A percentile compares a stretch with the other conserved stretches of the same genome.
Evolutionary conservation across 2,888 invertebrate species (phyloP).

Genomic region (Nasonia oneida): DNA sequence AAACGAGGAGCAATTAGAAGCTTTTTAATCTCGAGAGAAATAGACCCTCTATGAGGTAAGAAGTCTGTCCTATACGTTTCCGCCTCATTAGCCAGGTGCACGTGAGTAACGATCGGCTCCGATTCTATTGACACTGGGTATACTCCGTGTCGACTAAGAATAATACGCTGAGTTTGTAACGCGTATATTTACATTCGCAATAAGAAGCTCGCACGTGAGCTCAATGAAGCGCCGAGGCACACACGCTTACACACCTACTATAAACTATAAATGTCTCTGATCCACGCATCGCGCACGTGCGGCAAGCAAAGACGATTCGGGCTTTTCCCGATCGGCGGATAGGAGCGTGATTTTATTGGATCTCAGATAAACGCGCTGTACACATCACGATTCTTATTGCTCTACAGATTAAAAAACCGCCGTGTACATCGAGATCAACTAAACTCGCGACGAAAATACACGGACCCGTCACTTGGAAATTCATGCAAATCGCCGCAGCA

Average conservation of each 20-base stretch:
- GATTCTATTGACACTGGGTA: too few relatives aligned
- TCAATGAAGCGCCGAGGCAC: background rate
- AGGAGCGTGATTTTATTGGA: too few relatives aligned
- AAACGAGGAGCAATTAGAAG: background rate
- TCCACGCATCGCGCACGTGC: background rate
- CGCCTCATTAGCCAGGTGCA: background rate
- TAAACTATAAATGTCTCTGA: background rate
- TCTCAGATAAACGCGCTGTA: too few relatives aligned
- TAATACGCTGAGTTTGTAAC: too few relatives aligned
- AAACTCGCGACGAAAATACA: too few relatives aligned
- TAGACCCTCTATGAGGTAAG: background rate
- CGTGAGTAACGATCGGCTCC: too few relatives aligned
- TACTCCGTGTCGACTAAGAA: too few relatives aligned
- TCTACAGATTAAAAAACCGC: too few relatives aligned
- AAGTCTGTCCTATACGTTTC: background rate
- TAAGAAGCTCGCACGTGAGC: background rate
- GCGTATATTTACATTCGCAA: background rate
- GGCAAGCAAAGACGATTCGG: background rate
- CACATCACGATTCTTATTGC: too few relatives aligned
- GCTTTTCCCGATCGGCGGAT: background rate
- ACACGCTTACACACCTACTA: background rate
- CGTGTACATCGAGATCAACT: too few relatives aligned
- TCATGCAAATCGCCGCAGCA: conserved; percentile 48
- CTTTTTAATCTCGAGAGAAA: background rate
- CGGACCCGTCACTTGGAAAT: conserved; percentile 30